Evolutionary conservation across 2,888 invertebrate species (phyloP), one percentile per base, ranked within the genome.

Genomic region (Pristionchus mayeri): DNA sequence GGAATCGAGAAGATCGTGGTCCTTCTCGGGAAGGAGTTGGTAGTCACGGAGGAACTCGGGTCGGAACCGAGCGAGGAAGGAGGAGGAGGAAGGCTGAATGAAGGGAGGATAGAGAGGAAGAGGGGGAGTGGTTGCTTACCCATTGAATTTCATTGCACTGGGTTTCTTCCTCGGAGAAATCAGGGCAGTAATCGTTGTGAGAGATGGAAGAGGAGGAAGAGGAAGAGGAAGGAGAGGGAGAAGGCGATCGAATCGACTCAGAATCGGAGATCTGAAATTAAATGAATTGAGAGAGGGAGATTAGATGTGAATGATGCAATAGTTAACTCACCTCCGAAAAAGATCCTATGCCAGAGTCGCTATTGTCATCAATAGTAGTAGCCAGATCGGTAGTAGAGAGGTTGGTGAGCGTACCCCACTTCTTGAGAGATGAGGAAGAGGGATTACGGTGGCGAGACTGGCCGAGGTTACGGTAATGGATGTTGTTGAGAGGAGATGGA

Each of bases 81-180:
- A n/a, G 24, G 21, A 16, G n/a, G 24, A 16, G 30, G 1, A 30
- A 9, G 13, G 24, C 27, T 16, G 13, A 4, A 13, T 1, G 30
- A 67, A 13, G 30, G 44, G 44, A 44, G 44, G 3, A n/a, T 48
- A n/a, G n/a, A n/a, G n/a, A n/a, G n/a, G n/a, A n/a, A n/a, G n/a
- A n/a, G n/a, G n/a, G n/a, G n/a, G n/a, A n/a, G n/a, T n/a, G n/a
- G n/a, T n/a, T n/a, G n/a, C n/a, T n/a, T n/a, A n/a, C n/a, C n/a
- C n/a, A n/a, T n/a, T n/a, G n/a, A 21, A 11, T 30, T 52, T 30
- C 18, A 79, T 52, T 81, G 54, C 60, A 82, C 67, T 7, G 82
- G 63, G 27, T 67, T 82, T 27, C 48, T 82, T 82, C 24, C 67
- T 82, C 16, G 30, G 54, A 7, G 63, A 82, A 34, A 30, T 82